These are phyloP conservation scores for Ligdia adustata DNA, from an alignment of 2,888 invertebrate species.

Conservation along the genomic window DNA sequence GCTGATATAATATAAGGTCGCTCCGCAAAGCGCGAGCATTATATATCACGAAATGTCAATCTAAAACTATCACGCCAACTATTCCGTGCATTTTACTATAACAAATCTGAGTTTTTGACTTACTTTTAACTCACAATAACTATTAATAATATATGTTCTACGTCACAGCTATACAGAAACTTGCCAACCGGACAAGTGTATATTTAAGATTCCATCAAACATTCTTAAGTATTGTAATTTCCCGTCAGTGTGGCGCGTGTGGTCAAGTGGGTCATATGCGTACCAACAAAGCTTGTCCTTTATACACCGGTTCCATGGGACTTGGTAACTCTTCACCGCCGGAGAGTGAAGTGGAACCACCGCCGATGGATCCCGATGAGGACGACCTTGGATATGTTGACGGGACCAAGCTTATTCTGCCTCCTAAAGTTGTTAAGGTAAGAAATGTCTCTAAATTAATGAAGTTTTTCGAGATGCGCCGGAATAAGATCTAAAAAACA, in stretches of 20 bases:
- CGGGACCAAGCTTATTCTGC: constrained; percentile 96
- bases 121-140: too few species aligned
- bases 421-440: constrained; percentile 93
- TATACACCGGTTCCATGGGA: constrained; percentile 89
- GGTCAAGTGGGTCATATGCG: constrained; percentile 93
- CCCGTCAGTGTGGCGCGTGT: constrained; percentile 95
- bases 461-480: too few species aligned
- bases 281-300: constrained; percentile 98
- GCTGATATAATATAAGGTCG: too few species aligned
- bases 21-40: too few species aligned
- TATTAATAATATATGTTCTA: too few species aligned
- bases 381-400: constrained; percentile 96
- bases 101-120: too few species aligned
- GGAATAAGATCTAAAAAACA: too few species aligned
- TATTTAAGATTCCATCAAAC: neutral
- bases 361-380: constrained; percentile 89
- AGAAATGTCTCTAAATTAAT: too few species aligned
- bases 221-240: neutral
- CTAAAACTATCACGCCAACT: too few species aligned
- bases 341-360: constrained; percentile 91
- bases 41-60: too few species aligned
- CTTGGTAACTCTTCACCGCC: constrained; percentile 87
- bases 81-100: too few species aligned
- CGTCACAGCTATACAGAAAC: neutral
- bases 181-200: neutral